Percentiles rank a stretch among this genome's conserved stretches.
Evolutionary conservation across 2,888 invertebrate genomes (phyloP).

Genomic region (Parapristionchus giblindavisi): DNA sequence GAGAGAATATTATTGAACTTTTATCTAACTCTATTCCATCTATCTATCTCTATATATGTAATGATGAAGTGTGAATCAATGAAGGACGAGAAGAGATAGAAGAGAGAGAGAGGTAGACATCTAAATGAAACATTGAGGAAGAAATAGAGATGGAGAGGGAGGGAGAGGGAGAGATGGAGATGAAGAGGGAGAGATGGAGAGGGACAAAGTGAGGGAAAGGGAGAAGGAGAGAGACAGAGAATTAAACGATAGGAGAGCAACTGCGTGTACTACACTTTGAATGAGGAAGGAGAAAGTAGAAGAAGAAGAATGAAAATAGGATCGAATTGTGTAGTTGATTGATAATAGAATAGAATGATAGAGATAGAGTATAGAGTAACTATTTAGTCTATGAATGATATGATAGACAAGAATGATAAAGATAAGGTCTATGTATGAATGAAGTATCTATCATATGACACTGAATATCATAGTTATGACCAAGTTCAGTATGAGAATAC

Average conservation of each 20-base stretch:
- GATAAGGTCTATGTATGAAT: too few relatives aligned
- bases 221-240: neutral
- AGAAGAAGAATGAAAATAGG: constrained; percentile 27
- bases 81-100: constrained; percentile 6
- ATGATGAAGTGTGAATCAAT: too few relatives aligned
- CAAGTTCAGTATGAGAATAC: too few relatives aligned
- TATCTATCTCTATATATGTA: too few relatives aligned
- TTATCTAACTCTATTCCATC: too few relatives aligned
- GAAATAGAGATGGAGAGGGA: neutral
- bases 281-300: neutral
- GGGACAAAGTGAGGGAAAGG: neutral
- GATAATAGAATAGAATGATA: neutral
- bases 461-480: too few relatives aligned
- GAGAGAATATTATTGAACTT: too few relatives aligned
- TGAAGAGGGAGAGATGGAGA: neutral
- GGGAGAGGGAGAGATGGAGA: constrained; percentile 13
- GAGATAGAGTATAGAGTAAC: constrained; percentile 9
- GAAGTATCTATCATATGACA: too few relatives aligned
- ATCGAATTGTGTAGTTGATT: too few relatives aligned
- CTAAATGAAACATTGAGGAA: too few relatives aligned
- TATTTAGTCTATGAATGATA: neutral
- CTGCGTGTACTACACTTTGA: neutral
- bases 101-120: constrained; percentile 29
- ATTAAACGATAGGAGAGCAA: neutral
- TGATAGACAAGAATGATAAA: neutral